Percentiles rank a stretch among this genome's conserved stretches.
Conservation (phyloP, 2,113 vertebrate species). For the Passer domesticus region DNA sequence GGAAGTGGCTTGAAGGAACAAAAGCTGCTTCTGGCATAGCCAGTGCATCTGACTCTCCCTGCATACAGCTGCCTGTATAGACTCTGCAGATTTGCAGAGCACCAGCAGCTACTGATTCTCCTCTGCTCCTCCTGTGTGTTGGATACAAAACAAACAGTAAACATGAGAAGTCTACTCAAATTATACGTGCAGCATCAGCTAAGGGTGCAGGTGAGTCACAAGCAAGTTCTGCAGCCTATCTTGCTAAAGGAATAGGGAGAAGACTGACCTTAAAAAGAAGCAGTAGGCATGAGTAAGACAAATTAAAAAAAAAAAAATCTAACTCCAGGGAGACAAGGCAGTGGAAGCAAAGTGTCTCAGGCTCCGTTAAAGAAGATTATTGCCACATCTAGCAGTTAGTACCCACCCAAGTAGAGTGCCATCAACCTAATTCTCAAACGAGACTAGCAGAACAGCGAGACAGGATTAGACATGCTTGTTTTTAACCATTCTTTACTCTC, state of each 20-base stretch:
- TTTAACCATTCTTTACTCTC: slow-evolving; percentile 60
- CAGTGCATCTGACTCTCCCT: background rate
- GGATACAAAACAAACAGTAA: background rate
- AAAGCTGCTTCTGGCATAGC: slow-evolving; percentile 34
- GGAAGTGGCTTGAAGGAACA: slow-evolving; percentile 9
- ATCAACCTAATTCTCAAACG: slow-evolving; percentile 44
- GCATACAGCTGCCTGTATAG: background rate
- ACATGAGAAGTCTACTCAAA: background rate
- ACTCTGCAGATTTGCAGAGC: background rate
- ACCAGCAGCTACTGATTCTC: background rate
- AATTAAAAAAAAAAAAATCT: background rate
- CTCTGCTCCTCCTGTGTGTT: background rate
- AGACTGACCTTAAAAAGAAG: background rate
- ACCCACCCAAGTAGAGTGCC: slow-evolving; percentile 47
- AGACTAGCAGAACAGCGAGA: slow-evolving; percentile 27
- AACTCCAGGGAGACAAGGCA: background rate
- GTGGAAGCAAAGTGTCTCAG: background rate
- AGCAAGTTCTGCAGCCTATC: background rate
- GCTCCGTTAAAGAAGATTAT: slow-evolving; percentile 25
- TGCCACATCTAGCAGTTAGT: slow-evolving; percentile 39
- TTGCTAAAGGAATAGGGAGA: background rate
- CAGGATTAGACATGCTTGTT: slow-evolving; percentile 69
- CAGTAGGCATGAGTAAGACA: background rate
- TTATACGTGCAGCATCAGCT: background rate
- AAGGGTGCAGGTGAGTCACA: background rate